phyloP scores from a whole-genome alignment of 2,797 vertebrate species.

The Alosa sapidissima region DNA sequence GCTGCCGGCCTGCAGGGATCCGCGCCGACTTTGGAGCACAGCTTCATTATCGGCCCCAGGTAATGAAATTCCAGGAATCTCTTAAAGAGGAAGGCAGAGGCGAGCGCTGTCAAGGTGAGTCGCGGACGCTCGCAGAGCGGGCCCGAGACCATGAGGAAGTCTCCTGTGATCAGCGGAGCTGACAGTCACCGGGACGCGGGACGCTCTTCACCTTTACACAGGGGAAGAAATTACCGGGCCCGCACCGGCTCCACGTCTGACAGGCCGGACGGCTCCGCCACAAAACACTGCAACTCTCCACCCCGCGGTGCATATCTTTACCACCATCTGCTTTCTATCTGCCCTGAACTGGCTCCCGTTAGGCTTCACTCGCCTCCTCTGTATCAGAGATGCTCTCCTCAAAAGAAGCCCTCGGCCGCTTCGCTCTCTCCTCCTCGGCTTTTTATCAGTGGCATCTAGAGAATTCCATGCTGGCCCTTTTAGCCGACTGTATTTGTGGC shows the following conservation, averaged over 20 bases:
- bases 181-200: slow-evolving; percentile 69
- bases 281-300: slow-evolving; percentile 71
- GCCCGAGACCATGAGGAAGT: slow-evolving; percentile 68
- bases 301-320: slow-evolving; percentile 77
- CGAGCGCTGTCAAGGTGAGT: slow-evolving; percentile 81
- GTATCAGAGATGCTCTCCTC: slow-evolving; percentile 52
- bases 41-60: slow-evolving; percentile 95
- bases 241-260: slow-evolving; percentile 69
- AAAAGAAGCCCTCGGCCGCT: slow-evolving; percentile 45
- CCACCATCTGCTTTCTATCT: slow-evolving; percentile 65
- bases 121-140: background rate
- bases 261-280: slow-evolving; percentile 69
- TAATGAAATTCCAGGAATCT: slow-evolving; percentile 93
- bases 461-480: slow-evolving; percentile 43
- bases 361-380: slow-evolving; percentile 49
- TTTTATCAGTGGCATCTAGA: slow-evolving; percentile 64
- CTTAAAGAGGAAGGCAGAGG: slow-evolving; percentile 88
- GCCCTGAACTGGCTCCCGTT: slow-evolving; percentile 57
- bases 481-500: slow-evolving; percentile 35
- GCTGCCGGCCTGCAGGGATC: slow-evolving; percentile 91
- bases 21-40: slow-evolving; percentile 85
- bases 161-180: slow-evolving; percentile 73
- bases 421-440: slow-evolving; percentile 45
- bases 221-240: slow-evolving; percentile 78
- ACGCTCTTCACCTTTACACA: slow-evolving; percentile 73